Base-by-base conservation (phyloP, 2,888 invertebrate species). In the Xestoiulus laeticollis region DNA sequence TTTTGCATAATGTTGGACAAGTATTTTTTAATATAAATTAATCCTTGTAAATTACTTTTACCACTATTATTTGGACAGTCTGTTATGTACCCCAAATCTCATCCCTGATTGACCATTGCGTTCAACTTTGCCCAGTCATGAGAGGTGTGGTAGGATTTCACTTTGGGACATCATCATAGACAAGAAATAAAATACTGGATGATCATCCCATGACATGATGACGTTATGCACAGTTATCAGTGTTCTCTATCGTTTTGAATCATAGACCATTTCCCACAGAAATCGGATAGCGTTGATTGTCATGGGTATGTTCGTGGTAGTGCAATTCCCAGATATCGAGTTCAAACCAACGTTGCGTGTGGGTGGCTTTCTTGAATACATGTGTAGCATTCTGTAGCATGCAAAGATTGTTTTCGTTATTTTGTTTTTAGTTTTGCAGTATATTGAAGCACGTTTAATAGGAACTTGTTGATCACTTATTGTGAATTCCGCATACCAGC, bases 221-320 rank as follows among this genome's bases (percentile, higher is more conserved):
- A n/a, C n/a, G n/a, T n/a, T n/a, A n/a, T n/a, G n/a, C n/a, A n/a
- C n/a, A n/a, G n/a, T n/a, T n/a, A n/a, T n/a, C n/a, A n/a, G n/a
- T n/a, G n/a, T n/a, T n/a, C n/a, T n/a, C n/a, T 44, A 14, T 44
- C 44, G 44, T 44, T 44, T 68, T 3, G 4, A 68, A 44, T 44
- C 2, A 44, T 8, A 44, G 8, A 14, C 44, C 44, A 26, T 26
- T 68, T 68, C 68, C 68, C 68, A 68, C 68, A 68, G 68, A 68
- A 68, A 68, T 68, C 68, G 19, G 68, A 68, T 68, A 68, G 68
- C 68, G 19, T n/a, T 59, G 59, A n/a, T 59, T n/a, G 59, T n/a
- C n/a, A 59, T 68, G 68, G 26, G 26, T 26, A 26, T 22, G 68
- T 26, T 68, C 26, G 22, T 6, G 1, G 68, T 12, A n/a, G 68